These are phyloP conservation scores for Pseudanteris insignis DNA, from an alignment of 2,888 invertebrate species.

Conservation along the genomic window DNA sequence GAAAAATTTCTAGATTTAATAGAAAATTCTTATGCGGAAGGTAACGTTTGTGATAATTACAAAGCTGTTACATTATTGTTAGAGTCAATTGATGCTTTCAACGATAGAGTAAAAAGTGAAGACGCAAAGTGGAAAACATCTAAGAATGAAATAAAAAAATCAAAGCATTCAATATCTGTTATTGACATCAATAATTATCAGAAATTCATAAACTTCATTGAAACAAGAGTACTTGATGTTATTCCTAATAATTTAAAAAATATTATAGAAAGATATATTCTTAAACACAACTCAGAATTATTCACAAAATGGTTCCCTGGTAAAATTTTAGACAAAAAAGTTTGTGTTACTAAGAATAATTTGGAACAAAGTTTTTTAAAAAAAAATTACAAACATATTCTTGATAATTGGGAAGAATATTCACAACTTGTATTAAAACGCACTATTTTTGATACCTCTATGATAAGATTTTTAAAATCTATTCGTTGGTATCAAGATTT, in stretches of 20 bases:
- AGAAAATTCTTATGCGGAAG: no score
- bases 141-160: background rate
- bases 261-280: background rate
- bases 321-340: no score
- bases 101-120: background rate
- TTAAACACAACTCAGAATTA: no score
- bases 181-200: slow-evolving; percentile 15
- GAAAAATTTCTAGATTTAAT: slow-evolving; percentile 9
- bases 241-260: background rate
- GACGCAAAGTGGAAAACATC: no score
- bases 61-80: no score
- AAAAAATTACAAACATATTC: background rate
- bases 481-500: slow-evolving; percentile 56
- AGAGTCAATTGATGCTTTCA: background rate
- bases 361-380: no score
- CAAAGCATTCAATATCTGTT: background rate
- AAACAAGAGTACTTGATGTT: background rate
- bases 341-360: no score
- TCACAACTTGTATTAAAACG: no score
- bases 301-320: slow-evolving; percentile 3
- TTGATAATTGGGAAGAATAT: background rate
- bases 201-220: slow-evolving; percentile 4
- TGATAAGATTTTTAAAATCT: slow-evolving; percentile 47
- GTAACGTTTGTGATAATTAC: no score
- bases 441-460: no score